These are phyloP conservation scores for Odobenus rosmarus DNA, from an alignment of 2,113 vertebrate genomes.

Conservation along the genomic window DNA sequence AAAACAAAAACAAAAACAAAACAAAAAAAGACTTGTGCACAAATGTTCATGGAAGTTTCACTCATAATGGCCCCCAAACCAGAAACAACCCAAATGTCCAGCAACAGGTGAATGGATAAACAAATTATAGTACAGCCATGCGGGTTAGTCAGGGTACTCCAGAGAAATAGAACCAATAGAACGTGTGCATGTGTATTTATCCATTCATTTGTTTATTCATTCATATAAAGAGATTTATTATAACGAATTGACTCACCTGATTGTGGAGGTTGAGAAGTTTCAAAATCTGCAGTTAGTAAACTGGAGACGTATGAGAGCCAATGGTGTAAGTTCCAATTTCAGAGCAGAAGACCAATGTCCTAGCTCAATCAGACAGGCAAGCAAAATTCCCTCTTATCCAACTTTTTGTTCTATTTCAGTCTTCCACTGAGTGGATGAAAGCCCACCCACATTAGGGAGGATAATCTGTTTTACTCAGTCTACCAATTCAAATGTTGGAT, in stretches of 20 bases:
- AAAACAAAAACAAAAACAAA: too few species aligned
- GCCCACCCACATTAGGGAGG: neutral
- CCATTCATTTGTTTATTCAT: neutral
- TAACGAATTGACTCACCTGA: neutral
- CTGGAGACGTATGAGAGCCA: neutral
- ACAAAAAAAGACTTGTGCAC: neutral
- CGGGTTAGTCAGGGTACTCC: neutral
- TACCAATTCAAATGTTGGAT: neutral
- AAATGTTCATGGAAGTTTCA: neutral
- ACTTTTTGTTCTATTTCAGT: neutral
- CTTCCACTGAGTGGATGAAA: neutral
- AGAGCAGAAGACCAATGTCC: neutral
- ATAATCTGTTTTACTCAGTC: neutral
- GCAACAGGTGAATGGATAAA: neutral
- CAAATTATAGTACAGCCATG: neutral
- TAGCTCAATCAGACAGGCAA: neutral
- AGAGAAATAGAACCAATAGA: neutral
- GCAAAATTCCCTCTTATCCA: neutral
- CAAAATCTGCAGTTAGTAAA: neutral
- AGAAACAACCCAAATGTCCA: neutral
- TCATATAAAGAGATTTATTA: neutral
- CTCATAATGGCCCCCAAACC: neutral
- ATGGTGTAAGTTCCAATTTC: neutral
- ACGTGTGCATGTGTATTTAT: neutral
- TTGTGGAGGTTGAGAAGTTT: neutral